Evolutionary conservation across 2,113 vertebrate genomes (phyloP), one percentile per base, ranked within the genome.

Genomic region (Hippocampus mohnikei): DNA sequence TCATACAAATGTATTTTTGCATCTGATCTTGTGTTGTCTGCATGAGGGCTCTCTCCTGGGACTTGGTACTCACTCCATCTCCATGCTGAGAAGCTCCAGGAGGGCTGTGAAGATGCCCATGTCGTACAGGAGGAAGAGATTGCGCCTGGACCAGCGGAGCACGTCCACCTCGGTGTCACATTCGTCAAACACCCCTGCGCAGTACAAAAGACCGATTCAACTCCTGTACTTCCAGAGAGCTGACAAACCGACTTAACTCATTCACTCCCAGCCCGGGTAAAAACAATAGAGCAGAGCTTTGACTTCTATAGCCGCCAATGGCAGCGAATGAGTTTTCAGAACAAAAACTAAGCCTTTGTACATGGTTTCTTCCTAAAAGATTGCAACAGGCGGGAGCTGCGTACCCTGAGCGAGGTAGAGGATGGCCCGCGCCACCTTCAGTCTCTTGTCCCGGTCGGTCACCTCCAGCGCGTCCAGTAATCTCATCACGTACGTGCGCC

Each of bases 61-160:
- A 33, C 29, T 33, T 33, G 56, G 25, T 46, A 56, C 93, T 92
- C 78, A 99, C 97, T 97, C 96, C 0, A 96, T 97, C 90, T 98
- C 97, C 96, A 98, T 95, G 92, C 94, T 97, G 70, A 99, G 96
- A 9, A 98, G 93, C 85, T 98, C 97, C 93, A 98, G 91, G 86
- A 98, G 94, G 8, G 96, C 92, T 0, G 94, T 94, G 90, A 99
- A 99, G 70, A 95, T 96, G 42, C 97, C 97, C 95, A 98, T 95
- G 79, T 91, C 92, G 69, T 96, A 96, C 12, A 99, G 92, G 37
- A 99, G 94, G 82, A 98, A 99, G 88, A 94, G 92, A 81, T 98
- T 98, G 91, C 95, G 94, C 55, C 95, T 91, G 75, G 95, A 94
- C 96, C 96, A 98, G 88, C 89, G 87, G 20, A 98, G 92, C 66